Base-by-base conservation (phyloP, 1,140 invertebrate species). In the Lepidotrigona ventralis region DNA sequence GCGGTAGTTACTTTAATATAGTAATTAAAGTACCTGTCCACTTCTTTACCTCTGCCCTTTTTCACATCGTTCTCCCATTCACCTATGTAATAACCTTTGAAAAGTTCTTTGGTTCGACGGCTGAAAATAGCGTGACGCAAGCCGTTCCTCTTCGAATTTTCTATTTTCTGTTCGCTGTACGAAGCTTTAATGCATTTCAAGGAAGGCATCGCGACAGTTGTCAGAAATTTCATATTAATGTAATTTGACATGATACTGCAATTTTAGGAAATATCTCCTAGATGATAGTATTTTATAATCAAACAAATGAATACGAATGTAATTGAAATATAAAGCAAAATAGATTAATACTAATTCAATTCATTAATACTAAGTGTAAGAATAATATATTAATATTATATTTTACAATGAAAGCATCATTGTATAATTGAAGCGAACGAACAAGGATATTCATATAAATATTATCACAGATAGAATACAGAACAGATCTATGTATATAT, bases 31-130 rank as follows among this genome's bases (percentile, higher is more conserved):
- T 75, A 88, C 88, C 84, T 84, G 21, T 51, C 66, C 1, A 90
- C 14, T 68, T 81, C 79, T 46, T 70, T 81, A 73, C 87, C 86
- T 83, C 90, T 92, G 94, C 95, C 95, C 85, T 95, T 91, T 92
- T 94, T 95, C 63, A 93, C 90, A 87, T 95, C 94, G 53, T 94
- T 90, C 81, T 92, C 94, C 95, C 95, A 96, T 76, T 95, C 94
- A 14, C 95, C 95, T 64, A 91, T 90, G 66, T 95, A 96, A 88
- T 90, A 93, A 90, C 95, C 94, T 77, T 86, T 89, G 11, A 63
- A 53, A 72, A 79, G 21, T 23, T 8, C 19, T 77, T 84, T 74
- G 1, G 2, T 29, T 39, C 93, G 91, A 46, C 92, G 93, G 56
- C 92, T 95, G 85, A 95, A 95, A 83, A 96, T 94, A 1, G 94